A percentile compares a stretch with the other conserved stretches of the same genome.
These are phyloP conservation scores for Cantharis rufa DNA, from an alignment of 2,888 invertebrate species.

Conservation along the genomic window DNA sequence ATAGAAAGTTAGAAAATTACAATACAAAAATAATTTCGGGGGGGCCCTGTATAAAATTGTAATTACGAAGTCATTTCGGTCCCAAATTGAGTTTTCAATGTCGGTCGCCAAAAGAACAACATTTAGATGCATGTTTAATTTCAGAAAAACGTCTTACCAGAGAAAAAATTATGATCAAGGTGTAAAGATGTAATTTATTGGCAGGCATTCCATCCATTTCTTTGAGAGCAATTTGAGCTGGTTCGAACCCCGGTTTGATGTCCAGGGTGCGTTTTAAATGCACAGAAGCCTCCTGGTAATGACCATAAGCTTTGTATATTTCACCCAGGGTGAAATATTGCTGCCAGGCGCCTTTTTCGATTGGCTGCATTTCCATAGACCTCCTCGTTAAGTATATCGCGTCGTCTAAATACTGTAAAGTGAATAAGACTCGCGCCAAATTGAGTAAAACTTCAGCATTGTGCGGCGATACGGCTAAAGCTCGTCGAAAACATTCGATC, in stretches of 20 bases:
- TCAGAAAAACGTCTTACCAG: constrained; percentile 67
- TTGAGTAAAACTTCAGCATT: constrained; percentile 86
- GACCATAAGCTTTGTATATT: constrained; percentile 89
- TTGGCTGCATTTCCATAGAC: constrained; percentile 82
- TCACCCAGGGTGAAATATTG: constrained; percentile 85
- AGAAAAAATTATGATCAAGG: constrained; percentile 83
- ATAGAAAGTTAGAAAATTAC: too few relatives aligned
- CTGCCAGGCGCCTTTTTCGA: constrained; percentile 84
- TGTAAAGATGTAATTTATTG: constrained; percentile 82
- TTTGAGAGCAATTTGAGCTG: constrained; percentile 76
- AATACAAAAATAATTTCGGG: too few relatives aligned
- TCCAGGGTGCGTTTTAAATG: constrained; percentile 83
- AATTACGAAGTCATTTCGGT: neutral
- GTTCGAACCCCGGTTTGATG: constrained; percentile 82
- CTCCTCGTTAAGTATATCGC: constrained; percentile 85
- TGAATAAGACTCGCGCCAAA: constrained; percentile 81
- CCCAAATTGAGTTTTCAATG: too few relatives aligned
- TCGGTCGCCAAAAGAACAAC: too few relatives aligned
- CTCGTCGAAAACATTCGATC: constrained; percentile 87
- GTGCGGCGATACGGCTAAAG: constrained; percentile 82
- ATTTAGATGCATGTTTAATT: neutral
- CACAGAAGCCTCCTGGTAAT: constrained; percentile 83
- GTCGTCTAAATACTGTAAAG: constrained; percentile 86
- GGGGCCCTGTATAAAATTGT: neutral
- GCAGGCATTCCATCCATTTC: constrained; percentile 83